These are phyloP conservation scores for Chaetophractus vellerosus DNA, from an alignment of 2,797 vertebrate species.

Conservation along the genomic window DNA sequence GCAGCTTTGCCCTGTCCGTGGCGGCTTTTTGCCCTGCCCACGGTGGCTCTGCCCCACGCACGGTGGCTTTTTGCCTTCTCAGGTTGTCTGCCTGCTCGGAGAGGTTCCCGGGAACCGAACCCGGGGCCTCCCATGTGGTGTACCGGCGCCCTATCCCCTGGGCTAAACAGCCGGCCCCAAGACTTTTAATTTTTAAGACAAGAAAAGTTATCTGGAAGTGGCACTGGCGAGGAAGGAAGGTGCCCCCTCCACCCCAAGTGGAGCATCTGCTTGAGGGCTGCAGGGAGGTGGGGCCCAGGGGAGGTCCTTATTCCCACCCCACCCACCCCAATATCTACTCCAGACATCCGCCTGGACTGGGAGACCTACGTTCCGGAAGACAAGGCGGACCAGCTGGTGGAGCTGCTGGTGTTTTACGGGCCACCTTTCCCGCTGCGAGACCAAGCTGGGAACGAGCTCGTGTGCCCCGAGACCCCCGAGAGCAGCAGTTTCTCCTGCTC, in stretches of 20 bases:
- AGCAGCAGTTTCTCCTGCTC: not conserved
- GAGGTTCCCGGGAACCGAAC: too few species aligned
- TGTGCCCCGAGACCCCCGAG: not conserved
- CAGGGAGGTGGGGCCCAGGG: not conserved
- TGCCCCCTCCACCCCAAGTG: not conserved
- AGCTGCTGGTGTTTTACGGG: conserved; percentile 93
- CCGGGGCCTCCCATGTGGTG: too few species aligned
- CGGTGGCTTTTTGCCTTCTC: too few species aligned
- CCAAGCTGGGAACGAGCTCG: conserved; percentile 89
- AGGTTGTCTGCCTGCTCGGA: too few species aligned
- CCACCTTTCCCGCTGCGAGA: conserved; percentile 92
- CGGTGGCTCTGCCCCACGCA: too few species aligned
- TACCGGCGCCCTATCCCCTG: too few species aligned
- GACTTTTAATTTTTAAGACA: not conserved
- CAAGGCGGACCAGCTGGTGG: conserved; percentile 91
- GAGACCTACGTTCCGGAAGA: conserved; percentile 91
- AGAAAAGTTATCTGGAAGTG: not conserved
- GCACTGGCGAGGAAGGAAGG: not conserved
- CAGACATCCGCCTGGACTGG: conserved; percentile 97
- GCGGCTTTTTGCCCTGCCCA: too few species aligned
- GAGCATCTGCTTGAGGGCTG: not conserved
- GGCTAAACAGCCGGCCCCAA: too few species aligned
- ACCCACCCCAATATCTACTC: accelerated
- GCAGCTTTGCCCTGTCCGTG: too few species aligned
- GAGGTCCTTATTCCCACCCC: not conserved